Conservation (phyloP, 2,797 vertebrate genomes). For the Remorina albescens region DNA sequence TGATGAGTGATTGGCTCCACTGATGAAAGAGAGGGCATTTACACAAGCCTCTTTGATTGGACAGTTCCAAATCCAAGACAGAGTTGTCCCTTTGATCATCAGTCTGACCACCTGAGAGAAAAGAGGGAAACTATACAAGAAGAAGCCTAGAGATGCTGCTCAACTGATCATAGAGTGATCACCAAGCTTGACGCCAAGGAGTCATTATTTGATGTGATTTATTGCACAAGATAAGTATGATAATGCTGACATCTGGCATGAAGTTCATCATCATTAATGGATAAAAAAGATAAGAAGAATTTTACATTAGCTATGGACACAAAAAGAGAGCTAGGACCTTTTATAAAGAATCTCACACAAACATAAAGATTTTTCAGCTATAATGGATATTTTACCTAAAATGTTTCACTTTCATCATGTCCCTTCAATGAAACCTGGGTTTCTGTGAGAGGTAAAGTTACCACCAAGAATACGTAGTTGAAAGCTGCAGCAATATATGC, state of each 20-base stretch:
- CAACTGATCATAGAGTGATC: constrained; percentile 22
- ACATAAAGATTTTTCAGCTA: not conserved
- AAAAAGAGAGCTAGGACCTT: not conserved
- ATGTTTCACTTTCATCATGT: constrained; percentile 34
- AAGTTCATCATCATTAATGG: not conserved
- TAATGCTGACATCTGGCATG: constrained; percentile 16
- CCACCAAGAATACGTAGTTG: constrained; percentile 14
- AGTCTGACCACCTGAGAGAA: constrained; percentile 7
- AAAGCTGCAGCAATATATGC: constrained; percentile 52
- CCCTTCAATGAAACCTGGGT: constrained; percentile 27
- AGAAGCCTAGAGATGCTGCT: constrained; percentile 20
- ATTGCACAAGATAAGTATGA: constrained; percentile 4
- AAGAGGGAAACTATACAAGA: constrained; percentile 8
- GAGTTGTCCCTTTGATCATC: constrained; percentile 14
- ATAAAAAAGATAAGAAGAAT: not conserved
- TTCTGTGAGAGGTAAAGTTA: constrained; percentile 29
- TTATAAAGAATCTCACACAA: not conserved
- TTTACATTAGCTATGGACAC: not conserved
- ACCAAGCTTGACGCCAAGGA: not conserved
- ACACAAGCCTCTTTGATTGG: constrained; percentile 17
- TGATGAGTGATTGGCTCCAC: constrained; percentile 34
- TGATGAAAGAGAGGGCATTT: constrained; percentile 1
- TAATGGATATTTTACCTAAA: constrained; percentile 24
- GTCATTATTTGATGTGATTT: constrained; percentile 26
- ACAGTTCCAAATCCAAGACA: constrained; percentile 15